These are phyloP conservation scores for Thecophora atra DNA, from an alignment of 2,888 invertebrate genomes.

Conservation along the genomic window DNA sequence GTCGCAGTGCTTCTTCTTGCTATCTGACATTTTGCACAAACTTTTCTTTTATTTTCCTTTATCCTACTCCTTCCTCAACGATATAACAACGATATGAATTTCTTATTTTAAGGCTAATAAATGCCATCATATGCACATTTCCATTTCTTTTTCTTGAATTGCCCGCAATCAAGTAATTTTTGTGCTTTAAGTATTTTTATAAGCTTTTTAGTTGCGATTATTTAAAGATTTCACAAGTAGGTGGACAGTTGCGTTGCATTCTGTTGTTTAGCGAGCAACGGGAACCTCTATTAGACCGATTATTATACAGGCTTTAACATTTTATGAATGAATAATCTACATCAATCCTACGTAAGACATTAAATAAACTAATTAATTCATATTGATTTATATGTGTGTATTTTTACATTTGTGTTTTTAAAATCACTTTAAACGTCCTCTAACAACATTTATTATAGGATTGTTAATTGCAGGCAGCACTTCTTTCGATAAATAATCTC, in stretches of 20 bases:
- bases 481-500: too few relatives aligned
- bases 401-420: too few relatives aligned
- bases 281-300: too few relatives aligned
- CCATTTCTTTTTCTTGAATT: constrained; percentile 3
- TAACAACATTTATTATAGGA: too few relatives aligned
- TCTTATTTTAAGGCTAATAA: constrained; percentile 12
- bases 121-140: constrained; percentile 9
- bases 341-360: too few relatives aligned
- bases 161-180: neutral
- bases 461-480: neutral
- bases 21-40: constrained; percentile 46
- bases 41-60: neutral
- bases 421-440: too few relatives aligned
- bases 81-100: neutral
- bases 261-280: neutral
- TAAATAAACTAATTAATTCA: too few relatives aligned
- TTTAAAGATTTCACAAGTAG: neutral
- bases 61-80: neutral
- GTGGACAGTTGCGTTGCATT: too few relatives aligned
- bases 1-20: constrained; percentile 45
- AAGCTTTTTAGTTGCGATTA: neutral
- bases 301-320: too few relatives aligned
- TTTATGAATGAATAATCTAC: too few relatives aligned
- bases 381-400: too few relatives aligned
- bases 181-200: neutral